Evolutionary conservation across 92 coral and sea anemone species (phyloP).

Genomic region (Hydrozoanthus gracilis): DNA sequence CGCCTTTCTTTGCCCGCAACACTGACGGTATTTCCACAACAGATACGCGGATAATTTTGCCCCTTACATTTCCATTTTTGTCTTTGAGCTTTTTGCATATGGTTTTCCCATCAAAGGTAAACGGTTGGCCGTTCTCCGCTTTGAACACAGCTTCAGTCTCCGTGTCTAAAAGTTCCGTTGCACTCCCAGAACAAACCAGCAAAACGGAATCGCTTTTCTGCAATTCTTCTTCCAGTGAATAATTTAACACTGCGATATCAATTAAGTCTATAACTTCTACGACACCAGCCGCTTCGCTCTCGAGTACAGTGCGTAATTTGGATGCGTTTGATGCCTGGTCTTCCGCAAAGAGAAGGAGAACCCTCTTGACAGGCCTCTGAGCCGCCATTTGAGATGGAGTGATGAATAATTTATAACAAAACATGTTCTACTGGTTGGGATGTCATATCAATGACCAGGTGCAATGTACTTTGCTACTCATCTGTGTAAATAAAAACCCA

Average conservation of each 20-base stretch:
- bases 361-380: conserved; percentile 60
- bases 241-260: conserved; percentile 56
- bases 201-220: conserved; percentile 61
- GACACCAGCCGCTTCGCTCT: conserved; percentile 68
- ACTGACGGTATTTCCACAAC: conserved; percentile 79
- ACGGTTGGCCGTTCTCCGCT: conserved; percentile 58
- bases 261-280: conserved; percentile 65
- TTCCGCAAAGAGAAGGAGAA: conserved; percentile 70
- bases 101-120: conserved; percentile 72
- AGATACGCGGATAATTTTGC: conserved; percentile 71
- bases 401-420: conserved; percentile 55
- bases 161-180: conserved; percentile 71
- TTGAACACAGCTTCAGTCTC: conserved; percentile 62
- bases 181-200: conserved; percentile 67
- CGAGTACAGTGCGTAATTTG: conserved; percentile 75
- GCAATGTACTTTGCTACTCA: neutral
- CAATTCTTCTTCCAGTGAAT: conserved; percentile 62
- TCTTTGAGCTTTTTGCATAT: conserved; percentile 61
- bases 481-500: too few relatives aligned
- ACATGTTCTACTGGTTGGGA: conserved; percentile 20
- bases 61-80: conserved; percentile 59
- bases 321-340: conserved; percentile 69
- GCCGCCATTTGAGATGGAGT: conserved; percentile 54
- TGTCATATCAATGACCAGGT: neutral
- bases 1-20: conserved; percentile 47